Evolutionary conservation across 2,113 vertebrate genomes (phyloP), one percentile per base, ranked within the genome.

Genomic region (Atherinomorus stipes): DNA sequence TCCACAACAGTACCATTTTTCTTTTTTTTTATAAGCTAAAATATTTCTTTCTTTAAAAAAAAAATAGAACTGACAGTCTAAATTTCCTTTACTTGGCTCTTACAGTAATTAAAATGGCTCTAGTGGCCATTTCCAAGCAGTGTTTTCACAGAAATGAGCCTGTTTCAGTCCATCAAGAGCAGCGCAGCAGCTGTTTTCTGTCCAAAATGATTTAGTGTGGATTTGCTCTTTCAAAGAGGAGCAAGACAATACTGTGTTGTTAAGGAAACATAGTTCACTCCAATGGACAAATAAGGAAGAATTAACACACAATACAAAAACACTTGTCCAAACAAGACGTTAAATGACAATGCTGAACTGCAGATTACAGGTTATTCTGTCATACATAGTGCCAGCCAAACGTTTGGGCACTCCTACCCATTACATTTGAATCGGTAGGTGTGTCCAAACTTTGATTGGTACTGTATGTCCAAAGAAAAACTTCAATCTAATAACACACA

Each of bases 191-290:
- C 63, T 50, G 67, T 86, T 87, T 84, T 85, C 83, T 74, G 69
- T 60, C 63, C 63, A 49, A 77, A 64, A 68, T 69, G 72, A 91
- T 71, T 89, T 49, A 83, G 67, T 65, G 47, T 21, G 40, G 18
- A 81, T 82, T 83, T 84, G 52, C 78, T 85, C 64, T 90, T 86
- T 78, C 59, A 71, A 77, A 59, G 28, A 80, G 73, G 71, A 84
- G 80, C 73, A 86, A 88, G 78, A 79, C 49, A 57, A 70, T 40
- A 71, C 38, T 23, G 16, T 54, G 37, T 37, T 26, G 11, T 21
- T 73, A 25, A 67, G 26, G n/a, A 71, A 21, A 42, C 28, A 51
- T 19, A 67, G 26, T 59, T 73, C 22, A 40, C 31, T 56, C 57
- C 44, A 42, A 42, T 34, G n/a, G 40, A 53, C 3, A 54, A 7